A percentile compares a stretch with the other conserved stretches of the same genome.
These are phyloP conservation scores for Nylanderia fulva DNA, from an alignment of 1,140 invertebrate genomes.

Conservation along the genomic window DNA sequence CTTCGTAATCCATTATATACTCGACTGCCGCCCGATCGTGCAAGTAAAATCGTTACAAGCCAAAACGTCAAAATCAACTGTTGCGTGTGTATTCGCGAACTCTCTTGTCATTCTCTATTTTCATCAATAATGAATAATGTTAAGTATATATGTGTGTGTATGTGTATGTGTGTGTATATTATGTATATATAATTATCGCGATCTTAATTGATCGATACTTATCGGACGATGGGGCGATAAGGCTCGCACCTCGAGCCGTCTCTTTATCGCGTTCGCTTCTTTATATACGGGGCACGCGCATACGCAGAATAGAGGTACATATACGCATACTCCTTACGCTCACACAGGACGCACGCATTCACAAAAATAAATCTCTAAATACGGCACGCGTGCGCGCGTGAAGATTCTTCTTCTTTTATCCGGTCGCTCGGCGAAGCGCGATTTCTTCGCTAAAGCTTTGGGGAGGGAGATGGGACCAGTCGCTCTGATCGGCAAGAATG, in stretches of 20 bases:
- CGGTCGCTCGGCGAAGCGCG: slow-evolving; percentile 29
- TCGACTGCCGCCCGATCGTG: not conserved
- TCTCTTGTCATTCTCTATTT: not conserved
- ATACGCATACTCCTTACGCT: slow-evolving; percentile 65
- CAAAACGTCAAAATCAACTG: slow-evolving; percentile 37
- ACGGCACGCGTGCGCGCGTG: slow-evolving; percentile 71
- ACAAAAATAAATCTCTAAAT: slow-evolving; percentile 82
- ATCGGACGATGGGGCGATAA: slow-evolving; percentile 53
- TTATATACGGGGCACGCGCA: slow-evolving; percentile 47
- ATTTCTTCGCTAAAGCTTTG: slow-evolving; percentile 36
- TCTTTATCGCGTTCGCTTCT: slow-evolving; percentile 11
- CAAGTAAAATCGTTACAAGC: not conserved
- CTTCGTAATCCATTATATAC: slow-evolving; percentile 23
- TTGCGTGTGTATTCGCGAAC: slow-evolving; percentile 12
- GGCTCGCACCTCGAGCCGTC: slow-evolving; percentile 26
- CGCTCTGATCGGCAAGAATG: slow-evolving; percentile 52
- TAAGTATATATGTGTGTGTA: slow-evolving; percentile 35
- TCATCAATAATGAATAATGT: slow-evolving; percentile 34
- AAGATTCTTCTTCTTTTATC: not conserved
- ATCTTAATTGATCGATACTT: slow-evolving; percentile 51
- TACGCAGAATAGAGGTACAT: slow-evolving; percentile 26
- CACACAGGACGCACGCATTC: slow-evolving; percentile 74
- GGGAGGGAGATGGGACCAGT: slow-evolving; percentile 42
- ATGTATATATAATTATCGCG: slow-evolving; percentile 48
- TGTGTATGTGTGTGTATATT: slow-evolving; percentile 50